A percentile compares a stretch with the other conserved stretches of the same genome.
Conservation (phyloP, 2,797 vertebrate genomes). For the Macroramphosus scolopax region DNA sequence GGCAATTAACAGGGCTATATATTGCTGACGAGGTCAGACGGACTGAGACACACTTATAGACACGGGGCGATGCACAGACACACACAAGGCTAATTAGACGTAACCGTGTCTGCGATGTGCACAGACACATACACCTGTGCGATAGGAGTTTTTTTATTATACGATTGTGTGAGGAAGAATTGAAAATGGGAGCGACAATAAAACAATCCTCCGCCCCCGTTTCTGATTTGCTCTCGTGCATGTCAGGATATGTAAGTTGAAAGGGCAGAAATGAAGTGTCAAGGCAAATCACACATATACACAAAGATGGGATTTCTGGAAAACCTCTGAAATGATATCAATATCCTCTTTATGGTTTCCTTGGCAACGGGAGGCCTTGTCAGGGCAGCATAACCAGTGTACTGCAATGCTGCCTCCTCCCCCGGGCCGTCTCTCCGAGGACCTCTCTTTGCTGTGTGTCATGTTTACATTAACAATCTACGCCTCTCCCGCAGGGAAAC, state of each 20-base stretch:
- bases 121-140: constrained; percentile 9
- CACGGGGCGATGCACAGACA: not conserved
- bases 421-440: constrained; percentile 30
- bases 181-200: too few relatives aligned
- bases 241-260: too few relatives aligned
- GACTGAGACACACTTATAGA: constrained; percentile 7
- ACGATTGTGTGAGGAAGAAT: not conserved
- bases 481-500: constrained; percentile 32
- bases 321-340: constrained; percentile 53
- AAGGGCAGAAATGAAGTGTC: not conserved
- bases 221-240: too few relatives aligned
- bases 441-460: constrained; percentile 44
- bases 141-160: not conserved
- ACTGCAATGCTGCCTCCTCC: constrained; percentile 28
- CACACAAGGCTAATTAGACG: constrained; percentile 26
- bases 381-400: constrained; percentile 29
- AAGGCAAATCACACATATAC: constrained; percentile 17
- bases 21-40: constrained; percentile 57
- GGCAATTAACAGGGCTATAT: constrained; percentile 61
- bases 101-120: constrained; percentile 24
- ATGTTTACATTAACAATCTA: constrained; percentile 52
- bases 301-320: constrained; percentile 27
- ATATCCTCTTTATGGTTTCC: constrained; percentile 53
- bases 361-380: constrained; percentile 52
- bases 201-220: too few relatives aligned